These are phyloP conservation scores for Mergus octosetaceus DNA, from an alignment of 2,797 vertebrate species.

Conservation along the genomic window DNA sequence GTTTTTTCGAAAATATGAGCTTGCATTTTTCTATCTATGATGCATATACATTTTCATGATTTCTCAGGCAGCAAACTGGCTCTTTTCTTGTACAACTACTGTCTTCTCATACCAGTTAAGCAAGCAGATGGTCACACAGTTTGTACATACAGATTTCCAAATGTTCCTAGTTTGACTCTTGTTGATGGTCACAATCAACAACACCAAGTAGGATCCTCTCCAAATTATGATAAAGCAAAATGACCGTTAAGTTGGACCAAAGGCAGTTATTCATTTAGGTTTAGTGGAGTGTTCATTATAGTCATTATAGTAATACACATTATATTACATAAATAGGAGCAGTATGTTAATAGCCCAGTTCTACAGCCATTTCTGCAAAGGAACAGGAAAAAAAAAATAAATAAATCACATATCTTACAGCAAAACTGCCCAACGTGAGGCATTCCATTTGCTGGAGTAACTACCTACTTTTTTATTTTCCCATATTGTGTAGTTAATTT, in stretches of 20 bases:
- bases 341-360: neutral
- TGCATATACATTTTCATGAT: neutral
- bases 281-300: constrained; percentile 39
- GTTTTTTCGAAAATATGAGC: neutral
- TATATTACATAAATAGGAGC: neutral
- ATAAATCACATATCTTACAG: neutral
- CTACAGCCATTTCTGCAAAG: neutral
- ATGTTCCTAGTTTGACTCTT: constrained; percentile 42
- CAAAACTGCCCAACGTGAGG: neutral
- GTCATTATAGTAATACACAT: neutral
- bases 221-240: constrained; percentile 52
- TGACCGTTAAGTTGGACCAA: constrained; percentile 30
- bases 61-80: constrained; percentile 13
- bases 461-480: neutral
- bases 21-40: neutral
- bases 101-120: constrained; percentile 35
- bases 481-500: neutral
- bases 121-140: constrained; percentile 59
- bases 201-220: constrained; percentile 21
- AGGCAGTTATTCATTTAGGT: constrained; percentile 53
- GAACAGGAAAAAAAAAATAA: neutral
- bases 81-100: constrained; percentile 37
- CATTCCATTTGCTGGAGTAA: neutral
- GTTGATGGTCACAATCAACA: constrained; percentile 20
- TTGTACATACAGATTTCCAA: constrained; percentile 50